Base-by-base conservation (phyloP, 2,888 invertebrate genomes). In the Polyploca ridens region DNA sequence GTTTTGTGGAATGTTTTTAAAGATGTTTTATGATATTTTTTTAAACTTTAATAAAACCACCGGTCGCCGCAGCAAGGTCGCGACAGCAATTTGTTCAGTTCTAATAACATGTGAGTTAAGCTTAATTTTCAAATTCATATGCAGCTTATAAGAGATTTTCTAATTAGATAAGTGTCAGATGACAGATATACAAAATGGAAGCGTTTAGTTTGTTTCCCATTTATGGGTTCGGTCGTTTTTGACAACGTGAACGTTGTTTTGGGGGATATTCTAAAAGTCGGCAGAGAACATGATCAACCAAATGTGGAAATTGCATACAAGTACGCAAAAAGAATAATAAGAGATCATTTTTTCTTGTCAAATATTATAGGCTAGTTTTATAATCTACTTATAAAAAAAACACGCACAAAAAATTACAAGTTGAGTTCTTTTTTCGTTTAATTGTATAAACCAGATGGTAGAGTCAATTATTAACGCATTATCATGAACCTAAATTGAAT, bases 91-190 rank as follows among this genome's bases (percentile, higher is more conserved):
- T 83, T 79, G 83, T 83, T 74, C 71, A 66, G 72, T 69, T 73
- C 74, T 76, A 74, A 67, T 74, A 54, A 61, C 68, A 67, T 73
- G 66, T 64, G 63, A 68, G 68, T 62, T 64, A 66, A 77, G 79
- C 76, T 85, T 82, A 81, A 83, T 83, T 83, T 80, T 78, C 72
- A 61, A 78, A 83, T 81, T 83, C 81, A 81, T 82, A 75, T 75
- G 65, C 75, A 73, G 76, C 79, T 83, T 82, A 83, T 78, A 65
- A 78, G 71, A 74, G 78, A 82, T 82, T 79, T 79, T 76, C 78
- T 80, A 81, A 85, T 87, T 82, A 87, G 82, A 85, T 83, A 78
- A 83, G 76, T 81, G 83, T 84, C 82, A 81, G 74, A 66, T 83
- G 81, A 86, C 84, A 84, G 81, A 79, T 80, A 69, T 80, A 85